Conservation (phyloP, 2,797 vertebrate species). For the Acanthornis magna region DNA sequence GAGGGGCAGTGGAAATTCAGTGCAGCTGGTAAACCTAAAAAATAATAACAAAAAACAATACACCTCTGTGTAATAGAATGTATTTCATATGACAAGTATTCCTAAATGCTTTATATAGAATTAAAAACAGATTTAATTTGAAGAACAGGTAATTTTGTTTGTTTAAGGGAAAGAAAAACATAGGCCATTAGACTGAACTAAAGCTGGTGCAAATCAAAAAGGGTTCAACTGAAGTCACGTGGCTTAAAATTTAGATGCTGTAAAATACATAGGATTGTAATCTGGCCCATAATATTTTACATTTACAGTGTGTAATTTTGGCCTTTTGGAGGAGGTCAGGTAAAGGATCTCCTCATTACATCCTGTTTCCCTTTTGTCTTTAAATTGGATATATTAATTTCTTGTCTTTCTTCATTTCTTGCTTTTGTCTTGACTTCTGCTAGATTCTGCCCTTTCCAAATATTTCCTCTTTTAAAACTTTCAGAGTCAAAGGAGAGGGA, state of each 20-base stretch:
- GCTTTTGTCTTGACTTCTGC: background rate
- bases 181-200: background rate
- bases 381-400: background rate
- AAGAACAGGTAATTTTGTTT: constrained; percentile 65
- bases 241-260: background rate
- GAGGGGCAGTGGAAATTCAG: constrained; percentile 53
- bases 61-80: constrained; percentile 48
- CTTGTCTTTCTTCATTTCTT: background rate
- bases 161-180: constrained; percentile 36
- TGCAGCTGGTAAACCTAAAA: constrained; percentile 58
- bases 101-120: constrained; percentile 33
- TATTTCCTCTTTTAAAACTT: background rate
- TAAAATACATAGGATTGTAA: background rate
- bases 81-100: constrained; percentile 25
- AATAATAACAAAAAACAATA: constrained; percentile 43
- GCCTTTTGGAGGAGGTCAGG: background rate
- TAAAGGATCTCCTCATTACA: background rate
- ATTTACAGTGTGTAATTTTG: background rate
- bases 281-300: background rate
- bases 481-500: background rate
- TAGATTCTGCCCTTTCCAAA: background rate
- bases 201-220: constrained; percentile 39
- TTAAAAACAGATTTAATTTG: constrained; percentile 64
- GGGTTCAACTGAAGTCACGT: background rate
- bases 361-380: background rate